These are phyloP conservation scores for Ricordea florida DNA, from an alignment of 92 coral and sea anemone genomes.

Conservation along the genomic window DNA sequence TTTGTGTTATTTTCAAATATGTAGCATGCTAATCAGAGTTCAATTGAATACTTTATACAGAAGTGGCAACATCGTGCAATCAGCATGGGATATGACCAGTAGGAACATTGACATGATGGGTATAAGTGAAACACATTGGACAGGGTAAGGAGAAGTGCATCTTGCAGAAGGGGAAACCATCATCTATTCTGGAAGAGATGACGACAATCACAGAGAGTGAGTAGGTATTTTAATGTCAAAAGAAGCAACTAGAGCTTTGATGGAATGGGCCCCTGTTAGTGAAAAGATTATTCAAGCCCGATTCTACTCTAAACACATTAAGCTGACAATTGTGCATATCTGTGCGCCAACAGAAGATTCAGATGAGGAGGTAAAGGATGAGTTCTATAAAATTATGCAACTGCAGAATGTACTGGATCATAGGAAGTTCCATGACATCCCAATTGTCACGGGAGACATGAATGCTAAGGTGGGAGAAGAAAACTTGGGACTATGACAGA, in stretches of 20 bases:
- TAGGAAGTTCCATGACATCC: background rate
- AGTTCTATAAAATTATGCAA: background rate
- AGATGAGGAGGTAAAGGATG: background rate
- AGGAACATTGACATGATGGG: no score
- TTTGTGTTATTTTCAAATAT: no score
- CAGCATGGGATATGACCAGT: no score
- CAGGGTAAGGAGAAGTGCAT: background rate
- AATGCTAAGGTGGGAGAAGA: background rate
- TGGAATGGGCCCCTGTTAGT: conserved; percentile 30
- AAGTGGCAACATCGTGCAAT: no score
- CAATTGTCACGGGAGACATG: background rate
- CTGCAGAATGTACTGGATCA: background rate
- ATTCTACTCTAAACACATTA: conserved; percentile 20
- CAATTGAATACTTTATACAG: no score
- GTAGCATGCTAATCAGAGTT: no score
- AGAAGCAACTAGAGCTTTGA: background rate
- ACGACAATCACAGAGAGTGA: background rate
- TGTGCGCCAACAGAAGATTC: background rate
- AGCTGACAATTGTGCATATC: background rate
- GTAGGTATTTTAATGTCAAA: conserved; percentile 1
- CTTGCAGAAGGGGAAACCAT: background rate
- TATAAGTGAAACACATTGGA: no score
- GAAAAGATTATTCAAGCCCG: conserved; percentile 39
- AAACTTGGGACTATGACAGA: background rate
- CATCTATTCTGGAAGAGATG: background rate